phyloP scores from a whole-genome alignment of 2,797 vertebrate genomes.

The Centroberyx gerrardi region DNA sequence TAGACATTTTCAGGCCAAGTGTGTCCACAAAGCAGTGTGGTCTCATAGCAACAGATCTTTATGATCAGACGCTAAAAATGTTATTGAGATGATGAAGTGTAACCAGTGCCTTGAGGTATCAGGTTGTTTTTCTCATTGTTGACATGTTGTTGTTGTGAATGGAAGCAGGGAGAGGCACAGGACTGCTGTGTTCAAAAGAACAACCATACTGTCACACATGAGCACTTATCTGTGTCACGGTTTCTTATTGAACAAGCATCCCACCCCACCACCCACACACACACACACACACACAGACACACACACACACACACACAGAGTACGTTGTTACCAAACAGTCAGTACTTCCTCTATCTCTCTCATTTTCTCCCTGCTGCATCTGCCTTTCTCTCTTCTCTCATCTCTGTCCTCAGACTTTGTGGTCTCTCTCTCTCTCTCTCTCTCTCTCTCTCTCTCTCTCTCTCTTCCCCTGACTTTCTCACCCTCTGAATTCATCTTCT shows the following conservation, averaged over 20 bases:
- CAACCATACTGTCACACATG: slow-evolving; percentile 60
- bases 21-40: slow-evolving; percentile 18
- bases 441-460: slow-evolving; percentile 1
- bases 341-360: background rate
- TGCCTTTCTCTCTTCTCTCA: too few species aligned
- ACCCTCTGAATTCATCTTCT: slow-evolving; percentile 33
- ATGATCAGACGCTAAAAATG: slow-evolving; percentile 21
- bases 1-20: slow-evolving; percentile 49
- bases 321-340: too few species aligned
- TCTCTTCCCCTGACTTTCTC: slow-evolving; percentile 12
- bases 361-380: too few species aligned
- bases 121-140: slow-evolving; percentile 32
- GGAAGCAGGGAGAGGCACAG: slow-evolving; percentile 32
- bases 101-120: slow-evolving; percentile 28
- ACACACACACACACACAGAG: background rate
- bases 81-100: slow-evolving; percentile 1
- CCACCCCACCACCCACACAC: background rate
- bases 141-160: slow-evolving; percentile 57
- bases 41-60: slow-evolving; percentile 42
- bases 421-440: slow-evolving; percentile 20
- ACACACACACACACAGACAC: background rate
- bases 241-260: slow-evolving; percentile 41
- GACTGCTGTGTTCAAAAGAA: slow-evolving; percentile 54
- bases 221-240: slow-evolving; percentile 61
- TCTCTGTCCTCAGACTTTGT: slow-evolving; percentile 16